These are phyloP conservation scores for Vollenhovia emeryi DNA, from an alignment of 1,140 invertebrate species.

Conservation along the genomic window DNA sequence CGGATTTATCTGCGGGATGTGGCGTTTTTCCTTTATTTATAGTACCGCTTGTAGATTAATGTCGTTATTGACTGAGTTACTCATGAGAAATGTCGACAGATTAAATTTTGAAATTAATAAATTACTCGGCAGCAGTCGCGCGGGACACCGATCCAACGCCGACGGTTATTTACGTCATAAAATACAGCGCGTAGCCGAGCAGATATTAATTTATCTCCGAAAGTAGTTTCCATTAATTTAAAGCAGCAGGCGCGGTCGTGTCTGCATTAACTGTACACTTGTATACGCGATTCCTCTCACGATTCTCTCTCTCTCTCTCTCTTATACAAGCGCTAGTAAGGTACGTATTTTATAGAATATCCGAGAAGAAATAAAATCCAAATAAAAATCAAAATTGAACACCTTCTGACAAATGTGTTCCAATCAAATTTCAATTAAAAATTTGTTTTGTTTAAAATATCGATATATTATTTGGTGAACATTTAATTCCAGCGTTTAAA, in stretches of 20 bases:
- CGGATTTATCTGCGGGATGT: neutral
- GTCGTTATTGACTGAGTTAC: slow-evolving; percentile 45
- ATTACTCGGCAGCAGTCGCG: slow-evolving; percentile 40
- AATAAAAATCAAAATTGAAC: neutral
- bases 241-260: slow-evolving; percentile 53
- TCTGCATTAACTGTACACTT: slow-evolving; percentile 46
- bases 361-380: neutral
- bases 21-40: neutral
- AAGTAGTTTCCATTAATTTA: slow-evolving; percentile 63
- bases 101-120: slow-evolving; percentile 59
- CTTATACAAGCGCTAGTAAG: neutral
- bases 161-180: slow-evolving; percentile 61
- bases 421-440: neutral
- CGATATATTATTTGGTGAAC: neutral
- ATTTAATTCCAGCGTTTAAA: neutral
- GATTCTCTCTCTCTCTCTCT: neutral
- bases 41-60: slow-evolving; percentile 23
- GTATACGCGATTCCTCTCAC: neutral
- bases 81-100: slow-evolving; percentile 55
- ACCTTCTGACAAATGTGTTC: neutral
- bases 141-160: slow-evolving; percentile 45
- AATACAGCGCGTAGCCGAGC: slow-evolving; percentile 50
- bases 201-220: slow-evolving; percentile 64
- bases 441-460: neutral
- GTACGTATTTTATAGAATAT: neutral